Conservation (phyloP, 2,797 vertebrate genomes). For the Chaunax sp. region DNA sequence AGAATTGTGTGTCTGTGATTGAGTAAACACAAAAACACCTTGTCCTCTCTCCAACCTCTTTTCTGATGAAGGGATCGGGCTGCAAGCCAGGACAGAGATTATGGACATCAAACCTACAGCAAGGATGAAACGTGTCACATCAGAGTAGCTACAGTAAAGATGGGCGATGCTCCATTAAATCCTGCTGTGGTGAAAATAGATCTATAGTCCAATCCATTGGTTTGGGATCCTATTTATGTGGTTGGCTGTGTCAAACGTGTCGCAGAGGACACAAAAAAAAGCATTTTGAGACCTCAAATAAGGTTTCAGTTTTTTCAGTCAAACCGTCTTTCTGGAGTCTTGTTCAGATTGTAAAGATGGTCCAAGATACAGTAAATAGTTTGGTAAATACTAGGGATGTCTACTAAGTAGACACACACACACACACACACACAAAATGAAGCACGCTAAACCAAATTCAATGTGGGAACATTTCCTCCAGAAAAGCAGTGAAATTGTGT, state of each 20-base stretch:
- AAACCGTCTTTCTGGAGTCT: neutral
- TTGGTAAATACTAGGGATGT: neutral
- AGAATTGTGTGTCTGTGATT: constrained; percentile 23
- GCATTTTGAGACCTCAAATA: constrained; percentile 1
- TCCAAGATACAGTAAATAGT: neutral
- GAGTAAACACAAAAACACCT: constrained; percentile 42
- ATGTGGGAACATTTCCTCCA: too few relatives aligned
- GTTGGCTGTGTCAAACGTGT: neutral
- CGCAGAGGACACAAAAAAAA: neutral
- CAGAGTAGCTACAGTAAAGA: constrained; percentile 11
- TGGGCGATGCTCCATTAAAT: neutral
- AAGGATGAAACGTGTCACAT: constrained; percentile 31
- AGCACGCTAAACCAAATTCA: too few relatives aligned
- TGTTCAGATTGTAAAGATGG: neutral
- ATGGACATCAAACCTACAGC: constrained; percentile 40
- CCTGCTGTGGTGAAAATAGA: neutral
- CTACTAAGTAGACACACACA: too few relatives aligned
- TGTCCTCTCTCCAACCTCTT: constrained; percentile 32
- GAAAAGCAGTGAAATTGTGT: too few relatives aligned
- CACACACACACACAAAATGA: too few relatives aligned
- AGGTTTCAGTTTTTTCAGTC: neutral
- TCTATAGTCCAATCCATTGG: neutral
- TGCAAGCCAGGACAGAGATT: constrained; percentile 44
- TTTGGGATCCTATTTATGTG: neutral
- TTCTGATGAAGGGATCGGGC: constrained; percentile 21